phyloP scores from a whole-genome alignment of 2,888 invertebrate genomes.

The Congeria kusceri region DNA sequence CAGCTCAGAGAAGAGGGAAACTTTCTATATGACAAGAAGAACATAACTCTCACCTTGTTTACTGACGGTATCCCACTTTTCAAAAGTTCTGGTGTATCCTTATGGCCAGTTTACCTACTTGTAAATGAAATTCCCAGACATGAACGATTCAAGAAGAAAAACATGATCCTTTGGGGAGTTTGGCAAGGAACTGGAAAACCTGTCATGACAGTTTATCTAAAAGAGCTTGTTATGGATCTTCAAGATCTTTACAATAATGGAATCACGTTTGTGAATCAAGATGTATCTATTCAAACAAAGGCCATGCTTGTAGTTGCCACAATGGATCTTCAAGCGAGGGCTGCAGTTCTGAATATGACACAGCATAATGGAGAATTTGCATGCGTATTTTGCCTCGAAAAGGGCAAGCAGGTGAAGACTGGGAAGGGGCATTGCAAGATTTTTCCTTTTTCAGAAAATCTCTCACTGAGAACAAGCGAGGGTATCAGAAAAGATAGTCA shows the following conservation, averaged over 20 bases:
- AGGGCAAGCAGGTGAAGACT: conserved; percentile 27
- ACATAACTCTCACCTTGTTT: conserved; percentile 35
- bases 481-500: conserved; percentile 23
- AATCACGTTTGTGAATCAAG: conserved; percentile 16
- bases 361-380: conserved; percentile 59
- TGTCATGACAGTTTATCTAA: conserved; percentile 49
- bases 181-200: conserved; percentile 56
- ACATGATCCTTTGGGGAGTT: conserved; percentile 47
- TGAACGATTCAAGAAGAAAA: conserved; percentile 38
- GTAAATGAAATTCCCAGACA: conserved; percentile 50
- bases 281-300: conserved; percentile 11
- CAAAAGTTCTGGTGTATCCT: conserved; percentile 48
- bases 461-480: conserved; percentile 17
- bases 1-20: conserved; percentile 32
- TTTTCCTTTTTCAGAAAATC: conserved; percentile 22
- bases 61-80: conserved; percentile 54
- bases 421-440: conserved; percentile 52
- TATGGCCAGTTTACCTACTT: conserved; percentile 52
- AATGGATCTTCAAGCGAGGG: conserved; percentile 60
- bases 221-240: conserved; percentile 50
- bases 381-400: conserved; percentile 52
- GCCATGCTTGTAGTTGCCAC: conserved; percentile 46
- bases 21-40: conserved; percentile 26
- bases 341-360: conserved; percentile 53
- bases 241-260: conserved; percentile 23